Conservation (phyloP, 2,113 vertebrate genomes). For the Elephantulus edwardii region DNA sequence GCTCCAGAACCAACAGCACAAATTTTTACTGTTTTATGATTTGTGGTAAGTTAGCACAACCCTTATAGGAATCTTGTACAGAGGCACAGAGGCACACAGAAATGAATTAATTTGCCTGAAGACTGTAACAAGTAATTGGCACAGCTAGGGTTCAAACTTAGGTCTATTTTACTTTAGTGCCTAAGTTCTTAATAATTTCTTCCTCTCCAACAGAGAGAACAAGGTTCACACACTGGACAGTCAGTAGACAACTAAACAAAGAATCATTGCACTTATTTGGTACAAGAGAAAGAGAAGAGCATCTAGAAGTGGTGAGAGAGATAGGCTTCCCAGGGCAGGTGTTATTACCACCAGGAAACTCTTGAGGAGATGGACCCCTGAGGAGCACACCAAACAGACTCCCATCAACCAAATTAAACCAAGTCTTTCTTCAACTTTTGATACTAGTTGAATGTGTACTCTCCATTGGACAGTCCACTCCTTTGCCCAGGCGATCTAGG, state of each 20-base stretch:
- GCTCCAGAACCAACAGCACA: background rate
- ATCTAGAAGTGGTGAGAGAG: background rate
- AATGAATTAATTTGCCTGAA: background rate
- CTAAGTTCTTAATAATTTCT: background rate
- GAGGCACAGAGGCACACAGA: background rate
- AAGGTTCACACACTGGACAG: background rate
- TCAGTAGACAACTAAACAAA: background rate
- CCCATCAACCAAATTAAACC: background rate
- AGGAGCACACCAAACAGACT: background rate
- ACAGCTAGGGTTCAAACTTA: background rate
- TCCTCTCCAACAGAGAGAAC: background rate
- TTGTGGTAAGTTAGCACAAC: background rate
- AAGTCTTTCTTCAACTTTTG: background rate
- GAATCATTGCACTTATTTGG: background rate
- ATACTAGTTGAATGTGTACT: background rate
- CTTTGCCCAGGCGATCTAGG: background rate
- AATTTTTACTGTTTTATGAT: background rate
- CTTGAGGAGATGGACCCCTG: accelerated
- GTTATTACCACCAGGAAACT: background rate
- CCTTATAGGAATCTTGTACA: background rate
- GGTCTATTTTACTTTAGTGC: background rate
- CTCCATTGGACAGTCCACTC: background rate
- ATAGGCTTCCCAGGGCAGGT: background rate
- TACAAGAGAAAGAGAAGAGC: background rate
- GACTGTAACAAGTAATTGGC: background rate